Conservation (phyloP, 2,797 vertebrate genomes). For the Threskiornis aethiopicus region DNA sequence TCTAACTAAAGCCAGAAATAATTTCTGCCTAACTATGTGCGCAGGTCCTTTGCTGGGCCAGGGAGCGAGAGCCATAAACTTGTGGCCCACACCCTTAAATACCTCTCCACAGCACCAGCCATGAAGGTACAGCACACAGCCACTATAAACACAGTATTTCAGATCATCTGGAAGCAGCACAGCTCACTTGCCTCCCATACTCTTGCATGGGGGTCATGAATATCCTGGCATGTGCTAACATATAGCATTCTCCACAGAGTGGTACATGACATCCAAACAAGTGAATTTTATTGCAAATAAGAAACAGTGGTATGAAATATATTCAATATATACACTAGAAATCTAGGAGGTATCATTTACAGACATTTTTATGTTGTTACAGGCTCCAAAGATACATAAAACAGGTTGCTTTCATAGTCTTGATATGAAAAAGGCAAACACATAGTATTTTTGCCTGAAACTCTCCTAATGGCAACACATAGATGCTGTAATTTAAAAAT, state of each 20-base stretch:
- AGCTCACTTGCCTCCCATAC: background rate
- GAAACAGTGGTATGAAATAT: background rate
- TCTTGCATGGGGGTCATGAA: background rate
- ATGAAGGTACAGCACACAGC: background rate
- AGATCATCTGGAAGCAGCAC: background rate
- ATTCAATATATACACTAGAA: background rate
- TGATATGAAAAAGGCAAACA: background rate
- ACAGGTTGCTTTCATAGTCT: background rate
- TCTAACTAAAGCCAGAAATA: background rate
- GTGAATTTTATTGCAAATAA: background rate
- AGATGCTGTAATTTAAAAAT: constrained; percentile 8
- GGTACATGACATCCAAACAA: background rate
- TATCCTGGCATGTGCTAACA: background rate
- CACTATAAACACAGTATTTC: background rate
- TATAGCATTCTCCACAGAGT: background rate
- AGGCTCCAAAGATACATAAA: background rate
- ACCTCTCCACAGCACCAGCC: background rate
- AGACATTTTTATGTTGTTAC: background rate
- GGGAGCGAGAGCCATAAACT: background rate
- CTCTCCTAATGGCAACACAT: background rate
- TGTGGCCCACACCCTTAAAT: background rate
- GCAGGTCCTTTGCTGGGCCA: background rate
- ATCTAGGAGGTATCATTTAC: background rate
- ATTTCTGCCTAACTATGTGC: background rate
- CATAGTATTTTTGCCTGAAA: background rate